Evolutionary conservation across 2,797 vertebrate genomes (phyloP).

Genomic region (Morus bassanus): DNA sequence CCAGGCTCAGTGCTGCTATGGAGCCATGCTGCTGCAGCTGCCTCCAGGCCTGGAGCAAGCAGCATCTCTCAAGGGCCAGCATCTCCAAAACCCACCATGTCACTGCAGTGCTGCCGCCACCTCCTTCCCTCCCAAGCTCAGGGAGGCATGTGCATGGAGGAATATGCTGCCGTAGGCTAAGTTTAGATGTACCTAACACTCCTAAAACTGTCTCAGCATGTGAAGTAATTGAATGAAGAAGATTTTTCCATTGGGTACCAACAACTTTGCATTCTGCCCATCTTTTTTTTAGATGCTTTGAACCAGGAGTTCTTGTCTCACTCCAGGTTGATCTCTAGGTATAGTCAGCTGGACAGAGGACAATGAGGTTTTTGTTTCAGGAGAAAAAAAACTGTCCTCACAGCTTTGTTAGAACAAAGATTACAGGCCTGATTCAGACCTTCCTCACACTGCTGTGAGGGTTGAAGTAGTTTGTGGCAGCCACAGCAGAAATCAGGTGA

Average conservation of each 20-base stretch:
- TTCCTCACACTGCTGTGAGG: neutral
- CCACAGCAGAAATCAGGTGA: neutral
- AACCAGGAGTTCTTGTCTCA: neutral
- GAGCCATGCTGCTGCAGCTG: neutral
- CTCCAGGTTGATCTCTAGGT: neutral
- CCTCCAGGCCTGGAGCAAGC: neutral
- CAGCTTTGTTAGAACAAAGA: neutral
- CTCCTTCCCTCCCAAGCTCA: neutral
- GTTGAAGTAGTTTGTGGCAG: neutral
- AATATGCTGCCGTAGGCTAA: neutral
- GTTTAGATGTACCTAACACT: neutral
- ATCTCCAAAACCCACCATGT: neutral
- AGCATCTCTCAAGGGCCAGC: neutral
- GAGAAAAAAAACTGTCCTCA: neutral
- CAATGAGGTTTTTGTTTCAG: neutral
- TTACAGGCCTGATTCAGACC: neutral
- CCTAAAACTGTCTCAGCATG: neutral
- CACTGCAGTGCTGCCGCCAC: accelerated
- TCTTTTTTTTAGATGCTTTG: neutral
- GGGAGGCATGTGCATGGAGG: neutral
- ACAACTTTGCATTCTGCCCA: neutral
- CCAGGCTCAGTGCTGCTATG: neutral
- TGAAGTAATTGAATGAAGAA: neutral
- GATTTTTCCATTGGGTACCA: neutral
- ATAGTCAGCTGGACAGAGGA: neutral